phyloP scores from a whole-genome alignment of 1,140 invertebrate genomes.

The Pemphigus obesinymphae region DNA sequence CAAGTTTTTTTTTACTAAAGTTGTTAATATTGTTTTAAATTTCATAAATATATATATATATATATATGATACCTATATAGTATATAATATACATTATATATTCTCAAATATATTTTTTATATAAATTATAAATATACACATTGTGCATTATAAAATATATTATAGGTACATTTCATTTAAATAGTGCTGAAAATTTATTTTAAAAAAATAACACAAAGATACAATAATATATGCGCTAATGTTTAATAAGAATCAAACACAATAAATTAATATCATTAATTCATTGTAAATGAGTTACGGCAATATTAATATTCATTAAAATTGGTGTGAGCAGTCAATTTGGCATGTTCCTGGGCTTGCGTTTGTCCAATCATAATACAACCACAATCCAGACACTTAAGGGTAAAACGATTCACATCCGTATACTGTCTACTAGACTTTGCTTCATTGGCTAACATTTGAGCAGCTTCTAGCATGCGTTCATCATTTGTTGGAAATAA shows the following conservation, averaged over 20 bases:
- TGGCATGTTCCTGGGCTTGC: constrained; percentile 78
- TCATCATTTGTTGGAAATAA: constrained; percentile 75
- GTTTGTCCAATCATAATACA: constrained; percentile 67
- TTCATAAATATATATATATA: neutral
- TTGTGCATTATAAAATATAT: neutral
- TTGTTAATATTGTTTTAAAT: neutral
- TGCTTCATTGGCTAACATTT: constrained; percentile 78
- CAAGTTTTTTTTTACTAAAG: neutral
- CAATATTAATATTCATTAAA: constrained; percentile 67
- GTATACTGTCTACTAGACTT: constrained; percentile 83
- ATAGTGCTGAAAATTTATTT: neutral
- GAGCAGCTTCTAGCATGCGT: constrained; percentile 68
- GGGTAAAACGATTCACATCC: constrained; percentile 78
- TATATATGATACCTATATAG: neutral
- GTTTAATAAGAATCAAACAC: neutral
- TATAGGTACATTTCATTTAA: neutral
- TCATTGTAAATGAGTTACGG: neutral
- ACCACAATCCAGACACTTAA: constrained; percentile 77
- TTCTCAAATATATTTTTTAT: too few relatives aligned
- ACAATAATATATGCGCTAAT: neutral
- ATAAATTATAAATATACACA: neutral
- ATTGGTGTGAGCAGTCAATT: constrained; percentile 74
- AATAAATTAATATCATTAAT: neutral
- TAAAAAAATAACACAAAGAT: neutral
- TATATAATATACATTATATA: too few relatives aligned